Base-by-base conservation (phyloP, 2,113 vertebrate species). In the Dissostichus mawsoni region DNA sequence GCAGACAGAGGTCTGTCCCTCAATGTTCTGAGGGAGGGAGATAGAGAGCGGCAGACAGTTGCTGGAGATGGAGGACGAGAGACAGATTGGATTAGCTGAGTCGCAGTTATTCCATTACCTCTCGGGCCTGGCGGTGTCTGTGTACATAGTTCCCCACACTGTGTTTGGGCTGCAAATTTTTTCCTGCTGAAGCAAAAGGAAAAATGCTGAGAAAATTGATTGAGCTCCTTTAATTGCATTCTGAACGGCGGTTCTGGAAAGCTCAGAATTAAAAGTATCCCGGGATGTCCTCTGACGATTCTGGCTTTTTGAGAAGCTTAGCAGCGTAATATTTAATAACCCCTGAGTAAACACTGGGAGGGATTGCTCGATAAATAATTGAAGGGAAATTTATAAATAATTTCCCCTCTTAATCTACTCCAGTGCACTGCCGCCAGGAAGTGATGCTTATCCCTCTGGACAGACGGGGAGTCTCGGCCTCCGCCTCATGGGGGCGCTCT, bases 351-450 rank as follows among this genome's bases (percentile, higher is more conserved):
- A 94, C 91, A 94, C 87, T 84, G 86, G 10, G 75, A 93, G 91
- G 90, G 93, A 94, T 90, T 91, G 90, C 91, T 93, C 81, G 67
- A 92, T 94, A 94, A 95, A 95, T 94, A 93, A 95, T 94, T 94
- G 90, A 94, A 91, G 80, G 51, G 80, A 90, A 95, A 92, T 94
- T 87, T 93, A 94, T 94, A 91, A 94, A 93, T 94, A 90, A 94
- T 92, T 92, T 92, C 70, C 84, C 79, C 78, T 85, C 78, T 83
- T 91, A 90, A 95, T 94, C 91, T 89, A 87, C 89, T 90, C 86
- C 76, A 76, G 87, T 87, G 85, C 88, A n/a, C 84, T 84, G 63
- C 82, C 36, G 84, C 81, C 85, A 85, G 83, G 51, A 91, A 91
- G 89, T 93, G 88, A 92, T 71, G 87, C 86, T 89, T 78, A 88